Evolutionary conservation across 2,888 invertebrate genomes (phyloP).

Genomic region (Drosophila picticornis): DNA sequence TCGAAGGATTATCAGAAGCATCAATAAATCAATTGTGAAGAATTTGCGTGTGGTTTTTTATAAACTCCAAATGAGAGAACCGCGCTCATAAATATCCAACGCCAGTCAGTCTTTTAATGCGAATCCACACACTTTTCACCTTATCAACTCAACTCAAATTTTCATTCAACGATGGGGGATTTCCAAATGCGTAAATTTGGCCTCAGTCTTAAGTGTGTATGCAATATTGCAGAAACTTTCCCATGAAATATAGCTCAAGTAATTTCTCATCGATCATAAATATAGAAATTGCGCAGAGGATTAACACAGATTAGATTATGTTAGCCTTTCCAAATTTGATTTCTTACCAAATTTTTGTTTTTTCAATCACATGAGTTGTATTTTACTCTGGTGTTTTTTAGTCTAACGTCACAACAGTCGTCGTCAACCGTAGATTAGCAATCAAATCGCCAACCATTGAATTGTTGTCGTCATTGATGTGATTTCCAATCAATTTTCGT

Average conservation of each 20-base stretch:
- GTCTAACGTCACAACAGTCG: background rate
- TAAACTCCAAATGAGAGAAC: background rate
- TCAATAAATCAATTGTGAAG: background rate
- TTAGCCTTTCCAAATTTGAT: slow-evolving; percentile 2
- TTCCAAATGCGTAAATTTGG: background rate
- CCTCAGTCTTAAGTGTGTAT: slow-evolving; percentile 25
- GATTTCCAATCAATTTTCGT: background rate
- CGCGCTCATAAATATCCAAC: background rate
- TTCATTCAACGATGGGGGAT: background rate
- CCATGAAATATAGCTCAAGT: background rate
- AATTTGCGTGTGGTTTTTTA: background rate
- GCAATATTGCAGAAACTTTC: background rate
- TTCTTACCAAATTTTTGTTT: background rate
- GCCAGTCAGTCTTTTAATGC: no score
- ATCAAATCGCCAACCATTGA: background rate
- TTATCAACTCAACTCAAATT: background rate
- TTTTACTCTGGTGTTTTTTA: background rate
- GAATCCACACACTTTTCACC: background rate
- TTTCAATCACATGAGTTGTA: background rate
- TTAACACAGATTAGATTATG: slow-evolving; percentile 34
- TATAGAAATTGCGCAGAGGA: background rate
- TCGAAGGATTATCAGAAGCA: background rate
- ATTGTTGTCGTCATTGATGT: background rate
- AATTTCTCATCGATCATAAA: slow-evolving; percentile 1
- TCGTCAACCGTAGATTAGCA: background rate